Conservation (phyloP, 2,888 invertebrate genomes). For the Melitaea athalia region DNA sequence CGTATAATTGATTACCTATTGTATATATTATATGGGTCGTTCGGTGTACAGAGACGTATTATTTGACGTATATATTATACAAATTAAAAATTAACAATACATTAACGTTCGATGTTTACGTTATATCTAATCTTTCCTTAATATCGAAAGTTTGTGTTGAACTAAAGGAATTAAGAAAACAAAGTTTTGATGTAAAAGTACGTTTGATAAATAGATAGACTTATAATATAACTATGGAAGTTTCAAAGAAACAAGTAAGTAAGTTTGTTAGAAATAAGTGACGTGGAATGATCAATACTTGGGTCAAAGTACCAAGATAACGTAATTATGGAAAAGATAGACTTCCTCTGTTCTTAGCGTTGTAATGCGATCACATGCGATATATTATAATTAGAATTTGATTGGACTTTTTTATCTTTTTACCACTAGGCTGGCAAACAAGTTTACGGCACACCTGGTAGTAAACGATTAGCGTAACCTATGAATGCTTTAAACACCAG, state of each 20-base stretch:
- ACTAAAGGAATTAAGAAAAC: conserved; percentile 30
- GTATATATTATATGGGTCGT: not conserved
- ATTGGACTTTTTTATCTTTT: no score
- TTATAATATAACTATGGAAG: conserved; percentile 15
- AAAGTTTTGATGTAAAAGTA: conserved; percentile 26
- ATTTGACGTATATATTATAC: no score
- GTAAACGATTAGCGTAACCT: no score
- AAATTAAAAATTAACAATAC: conserved; percentile 20
- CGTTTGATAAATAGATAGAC: conserved; percentile 23
- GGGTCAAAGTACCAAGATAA: conserved; percentile 61
- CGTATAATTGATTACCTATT: not conserved
- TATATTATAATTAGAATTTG: not conserved
- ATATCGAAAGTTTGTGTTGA: conserved; percentile 22
- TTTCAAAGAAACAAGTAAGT: conserved; percentile 29
- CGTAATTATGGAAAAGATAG: conserved; percentile 57
- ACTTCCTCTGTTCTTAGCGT: conserved; percentile 11
- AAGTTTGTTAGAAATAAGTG: conserved; percentile 43
- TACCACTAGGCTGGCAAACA: no score
- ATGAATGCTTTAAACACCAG: no score
- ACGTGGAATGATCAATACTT: conserved; percentile 72
- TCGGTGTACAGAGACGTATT: not conserved
- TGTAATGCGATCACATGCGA: not conserved
- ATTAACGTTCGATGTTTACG: conserved; percentile 12
- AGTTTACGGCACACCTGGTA: no score
- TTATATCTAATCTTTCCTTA: conserved; percentile 17